Conservation (phyloP, 1,140 invertebrate genomes). For the Antheraea mylitta region DNA sequence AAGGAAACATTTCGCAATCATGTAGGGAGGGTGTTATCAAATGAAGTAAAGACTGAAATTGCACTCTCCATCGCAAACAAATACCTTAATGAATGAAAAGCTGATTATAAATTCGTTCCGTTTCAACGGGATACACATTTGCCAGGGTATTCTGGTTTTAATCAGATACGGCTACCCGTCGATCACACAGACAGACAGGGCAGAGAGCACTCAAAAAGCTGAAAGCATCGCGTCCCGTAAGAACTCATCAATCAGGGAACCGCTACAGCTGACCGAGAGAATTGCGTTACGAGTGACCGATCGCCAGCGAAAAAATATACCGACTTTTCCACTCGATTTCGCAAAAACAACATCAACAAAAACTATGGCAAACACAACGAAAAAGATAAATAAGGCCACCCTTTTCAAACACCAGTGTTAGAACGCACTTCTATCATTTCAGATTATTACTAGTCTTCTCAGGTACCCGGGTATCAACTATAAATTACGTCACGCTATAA, state of each 20-base stretch:
- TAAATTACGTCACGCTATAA: no score
- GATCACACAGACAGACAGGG: neutral
- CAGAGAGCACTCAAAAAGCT: neutral
- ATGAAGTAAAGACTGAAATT: no score
- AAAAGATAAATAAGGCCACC: neutral
- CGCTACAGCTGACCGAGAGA: neutral
- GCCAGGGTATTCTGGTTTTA: neutral
- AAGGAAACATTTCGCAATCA: no score
- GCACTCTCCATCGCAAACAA: no score
- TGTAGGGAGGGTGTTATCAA: no score
- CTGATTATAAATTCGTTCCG: neutral
- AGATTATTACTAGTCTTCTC: no score
- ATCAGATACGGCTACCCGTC: neutral
- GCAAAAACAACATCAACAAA: neutral
- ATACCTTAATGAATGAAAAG: no score
- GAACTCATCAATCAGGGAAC: neutral
- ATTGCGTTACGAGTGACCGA: conserved; percentile 1
- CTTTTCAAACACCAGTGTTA: neutral
- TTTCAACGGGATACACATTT: neutral
- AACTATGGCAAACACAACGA: neutral
- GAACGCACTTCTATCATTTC: neutral
- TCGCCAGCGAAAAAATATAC: neutral
- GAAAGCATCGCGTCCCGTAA: neutral
- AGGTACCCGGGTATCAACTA: no score
- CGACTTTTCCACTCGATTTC: neutral